Evolutionary conservation across 2,888 invertebrate genomes (phyloP).

Genomic region (Dasysyrphus albostriatus): DNA sequence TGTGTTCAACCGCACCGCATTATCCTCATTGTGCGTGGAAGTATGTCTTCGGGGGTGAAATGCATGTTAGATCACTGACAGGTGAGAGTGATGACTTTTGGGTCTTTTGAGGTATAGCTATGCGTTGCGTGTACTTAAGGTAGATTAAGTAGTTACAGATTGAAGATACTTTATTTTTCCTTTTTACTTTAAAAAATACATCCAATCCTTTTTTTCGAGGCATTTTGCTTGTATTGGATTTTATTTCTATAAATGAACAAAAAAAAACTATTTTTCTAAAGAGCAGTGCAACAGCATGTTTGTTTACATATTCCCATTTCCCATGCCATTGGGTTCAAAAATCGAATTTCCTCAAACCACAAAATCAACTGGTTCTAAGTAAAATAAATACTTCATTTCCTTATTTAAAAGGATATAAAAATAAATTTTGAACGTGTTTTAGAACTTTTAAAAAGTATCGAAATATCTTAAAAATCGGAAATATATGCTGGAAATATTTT

Average conservation of each 20-base stretch:
- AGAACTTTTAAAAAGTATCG: not conserved
- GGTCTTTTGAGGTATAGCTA: conserved; percentile 37
- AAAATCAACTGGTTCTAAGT: too few relatives aligned
- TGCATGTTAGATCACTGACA: conserved; percentile 56
- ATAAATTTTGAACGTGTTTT: not conserved
- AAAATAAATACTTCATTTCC: not conserved
- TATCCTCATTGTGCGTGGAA: conserved; percentile 51
- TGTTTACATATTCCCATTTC: not conserved
- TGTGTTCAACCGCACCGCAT: conserved; percentile 69
- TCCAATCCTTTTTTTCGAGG: not conserved
- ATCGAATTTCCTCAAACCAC: not conserved
- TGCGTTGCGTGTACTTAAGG: conserved; percentile 32
- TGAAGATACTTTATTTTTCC: not conserved
- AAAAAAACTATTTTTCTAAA: not conserved
- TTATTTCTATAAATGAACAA: not conserved
- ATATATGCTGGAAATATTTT: not conserved
- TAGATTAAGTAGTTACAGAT: conserved; percentile 18
- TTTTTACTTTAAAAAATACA: not conserved
- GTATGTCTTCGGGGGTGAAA: conserved; percentile 37
- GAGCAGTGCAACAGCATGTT: not conserved
- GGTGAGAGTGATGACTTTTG: conserved; percentile 64
- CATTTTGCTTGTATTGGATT: not conserved
- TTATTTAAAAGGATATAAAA: too few relatives aligned
- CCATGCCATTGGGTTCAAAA: not conserved
- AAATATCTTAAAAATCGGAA: not conserved